phyloP scores from a whole-genome alignment of 2,113 vertebrate genomes.

The Cyanocitta stelleri region DNA sequence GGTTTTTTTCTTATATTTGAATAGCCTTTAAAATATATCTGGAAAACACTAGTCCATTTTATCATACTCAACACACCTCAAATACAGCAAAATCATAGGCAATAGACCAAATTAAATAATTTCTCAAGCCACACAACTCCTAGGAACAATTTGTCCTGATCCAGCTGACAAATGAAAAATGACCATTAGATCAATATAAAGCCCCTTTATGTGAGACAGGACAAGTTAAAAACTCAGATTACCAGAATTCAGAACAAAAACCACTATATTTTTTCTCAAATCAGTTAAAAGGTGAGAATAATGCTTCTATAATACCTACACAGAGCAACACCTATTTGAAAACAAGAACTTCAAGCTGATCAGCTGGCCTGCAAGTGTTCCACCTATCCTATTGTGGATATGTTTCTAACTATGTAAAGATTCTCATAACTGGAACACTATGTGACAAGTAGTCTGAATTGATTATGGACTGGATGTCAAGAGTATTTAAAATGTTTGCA shows the following conservation, averaged over 20 bases:
- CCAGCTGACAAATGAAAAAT: background rate
- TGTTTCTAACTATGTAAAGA: background rate
- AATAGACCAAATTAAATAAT: background rate
- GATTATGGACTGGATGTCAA: background rate
- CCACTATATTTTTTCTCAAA: background rate
- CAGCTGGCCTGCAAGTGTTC: background rate
- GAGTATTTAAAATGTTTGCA: background rate
- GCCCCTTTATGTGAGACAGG: background rate
- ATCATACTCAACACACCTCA: background rate
- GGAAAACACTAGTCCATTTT: background rate
- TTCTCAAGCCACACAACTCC: background rate
- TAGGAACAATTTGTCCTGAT: background rate
- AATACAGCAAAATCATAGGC: background rate
- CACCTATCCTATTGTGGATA: background rate
- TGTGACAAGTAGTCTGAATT: background rate
- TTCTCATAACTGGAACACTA: background rate
- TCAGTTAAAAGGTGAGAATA: background rate
- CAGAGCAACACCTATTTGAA: background rate
- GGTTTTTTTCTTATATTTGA: background rate
- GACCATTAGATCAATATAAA: background rate
- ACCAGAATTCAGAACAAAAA: background rate
- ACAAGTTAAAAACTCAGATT: background rate
- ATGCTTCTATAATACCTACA: background rate
- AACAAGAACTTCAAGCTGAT: background rate
- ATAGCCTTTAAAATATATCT: background rate